Evolutionary conservation across 2,113 vertebrate genomes (phyloP).

Genomic region (Aptenodytes patagonicus): DNA sequence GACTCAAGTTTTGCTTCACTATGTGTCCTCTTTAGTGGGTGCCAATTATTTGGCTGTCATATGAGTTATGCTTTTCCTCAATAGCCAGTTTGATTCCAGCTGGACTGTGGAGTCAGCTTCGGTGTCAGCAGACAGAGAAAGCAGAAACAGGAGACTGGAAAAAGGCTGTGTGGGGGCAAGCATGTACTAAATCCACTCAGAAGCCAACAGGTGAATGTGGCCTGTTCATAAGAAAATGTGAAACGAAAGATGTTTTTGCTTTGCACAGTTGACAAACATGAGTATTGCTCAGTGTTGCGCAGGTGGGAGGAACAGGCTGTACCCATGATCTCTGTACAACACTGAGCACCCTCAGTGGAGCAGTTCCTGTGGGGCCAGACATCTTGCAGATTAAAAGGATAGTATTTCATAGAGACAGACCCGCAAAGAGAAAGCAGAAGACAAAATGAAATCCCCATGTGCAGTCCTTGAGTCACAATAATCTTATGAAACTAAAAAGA

Average conservation of each 20-base stretch:
- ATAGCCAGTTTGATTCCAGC: not conserved
- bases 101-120: not conserved
- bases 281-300: not conserved
- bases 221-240: not conserved
- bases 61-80: not conserved
- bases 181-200: not conserved
- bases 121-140: not conserved
- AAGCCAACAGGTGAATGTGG: not conserved
- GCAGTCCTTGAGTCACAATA: too few relatives aligned
- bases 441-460: too few relatives aligned
- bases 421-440: too few relatives aligned
- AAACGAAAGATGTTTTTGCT: not conserved
- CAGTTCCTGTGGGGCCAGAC: too few relatives aligned
- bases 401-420: too few relatives aligned
- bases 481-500: too few relatives aligned
- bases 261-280: not conserved
- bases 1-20: not conserved
- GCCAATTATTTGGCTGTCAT: not conserved
- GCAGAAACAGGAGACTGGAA: not conserved
- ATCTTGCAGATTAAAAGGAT: too few relatives aligned
- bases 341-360: too few relatives aligned
- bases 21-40: not conserved
- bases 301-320: not conserved
- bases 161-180: not conserved
- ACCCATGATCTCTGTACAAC: too few relatives aligned